phyloP scores from a whole-genome alignment of 2,797 vertebrate species.

The Mus minutoides region DNA sequence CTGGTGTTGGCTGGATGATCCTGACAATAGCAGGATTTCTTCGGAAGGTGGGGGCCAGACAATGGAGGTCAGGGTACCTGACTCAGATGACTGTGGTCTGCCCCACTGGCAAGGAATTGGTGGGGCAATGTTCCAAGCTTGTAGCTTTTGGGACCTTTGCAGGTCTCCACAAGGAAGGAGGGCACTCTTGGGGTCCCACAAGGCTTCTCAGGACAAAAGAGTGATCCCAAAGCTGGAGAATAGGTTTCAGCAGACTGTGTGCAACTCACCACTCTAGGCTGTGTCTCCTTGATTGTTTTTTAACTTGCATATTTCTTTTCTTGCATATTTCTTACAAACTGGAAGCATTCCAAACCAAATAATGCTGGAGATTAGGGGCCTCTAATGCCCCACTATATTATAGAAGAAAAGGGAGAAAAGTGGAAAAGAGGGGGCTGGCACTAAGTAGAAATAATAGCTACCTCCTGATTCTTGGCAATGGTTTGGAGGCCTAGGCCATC shows the following conservation, averaged over 20 bases:
- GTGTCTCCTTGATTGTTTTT: background rate
- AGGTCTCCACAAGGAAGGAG: background rate
- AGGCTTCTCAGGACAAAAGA: background rate
- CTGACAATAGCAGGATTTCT: background rate
- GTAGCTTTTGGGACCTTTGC: background rate
- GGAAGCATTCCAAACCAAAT: conserved; percentile 12
- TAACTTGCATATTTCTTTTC: background rate
- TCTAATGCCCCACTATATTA: background rate
- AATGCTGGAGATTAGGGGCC: background rate
- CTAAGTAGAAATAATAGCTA: background rate
- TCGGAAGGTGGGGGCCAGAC: background rate
- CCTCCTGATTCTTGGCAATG: background rate
- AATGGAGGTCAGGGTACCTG: background rate
- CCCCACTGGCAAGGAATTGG: background rate
- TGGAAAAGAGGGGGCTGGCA: background rate
- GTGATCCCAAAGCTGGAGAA: background rate
- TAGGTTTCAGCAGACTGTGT: background rate
- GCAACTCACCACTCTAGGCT: background rate
- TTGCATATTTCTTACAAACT: background rate
- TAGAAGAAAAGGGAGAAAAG: background rate
- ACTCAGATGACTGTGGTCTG: background rate
- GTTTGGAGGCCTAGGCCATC: background rate
- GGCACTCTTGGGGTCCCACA: background rate
- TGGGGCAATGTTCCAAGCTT: background rate
- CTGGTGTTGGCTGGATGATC: background rate